Conservation (phyloP, 2,888 invertebrate genomes). For the Perithous albicinctus region DNA sequence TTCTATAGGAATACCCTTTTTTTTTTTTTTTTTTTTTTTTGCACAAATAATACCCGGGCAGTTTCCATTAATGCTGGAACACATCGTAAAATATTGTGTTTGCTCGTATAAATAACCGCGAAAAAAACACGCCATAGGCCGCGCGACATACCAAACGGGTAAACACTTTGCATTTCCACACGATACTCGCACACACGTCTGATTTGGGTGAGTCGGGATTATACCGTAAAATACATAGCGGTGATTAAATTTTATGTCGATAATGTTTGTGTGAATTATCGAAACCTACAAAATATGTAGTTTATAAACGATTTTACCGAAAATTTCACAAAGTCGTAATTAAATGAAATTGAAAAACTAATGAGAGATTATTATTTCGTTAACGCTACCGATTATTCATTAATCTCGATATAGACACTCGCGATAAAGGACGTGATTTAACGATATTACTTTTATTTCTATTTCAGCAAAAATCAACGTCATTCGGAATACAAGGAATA, state of each 20-base stretch:
- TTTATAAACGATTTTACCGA: background rate
- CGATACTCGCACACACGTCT: background rate
- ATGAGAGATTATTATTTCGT: background rate
- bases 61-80: background rate
- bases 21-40: background rate
- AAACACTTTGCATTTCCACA: slow-evolving; percentile 23
- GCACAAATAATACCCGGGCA: slow-evolving; percentile 1
- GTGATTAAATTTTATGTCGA: slow-evolving; percentile 1
- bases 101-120: slow-evolving; percentile 28
- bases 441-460: background rate
- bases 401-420: background rate
- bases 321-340: background rate
- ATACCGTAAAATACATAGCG: background rate
- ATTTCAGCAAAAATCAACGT: background rate
- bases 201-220: background rate
- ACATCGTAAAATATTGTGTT: slow-evolving; percentile 21
- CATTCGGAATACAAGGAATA: too few species aligned
- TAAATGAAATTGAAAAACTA: background rate
- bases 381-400: background rate
- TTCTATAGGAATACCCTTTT: background rate
- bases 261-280: background rate
- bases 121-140: too few species aligned
- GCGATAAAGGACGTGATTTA: background rate
- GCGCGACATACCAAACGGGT: background rate
- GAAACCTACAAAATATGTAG: background rate